Base-by-base conservation (phyloP, 2,888 invertebrate genomes). In the Aquatica leii region DNA sequence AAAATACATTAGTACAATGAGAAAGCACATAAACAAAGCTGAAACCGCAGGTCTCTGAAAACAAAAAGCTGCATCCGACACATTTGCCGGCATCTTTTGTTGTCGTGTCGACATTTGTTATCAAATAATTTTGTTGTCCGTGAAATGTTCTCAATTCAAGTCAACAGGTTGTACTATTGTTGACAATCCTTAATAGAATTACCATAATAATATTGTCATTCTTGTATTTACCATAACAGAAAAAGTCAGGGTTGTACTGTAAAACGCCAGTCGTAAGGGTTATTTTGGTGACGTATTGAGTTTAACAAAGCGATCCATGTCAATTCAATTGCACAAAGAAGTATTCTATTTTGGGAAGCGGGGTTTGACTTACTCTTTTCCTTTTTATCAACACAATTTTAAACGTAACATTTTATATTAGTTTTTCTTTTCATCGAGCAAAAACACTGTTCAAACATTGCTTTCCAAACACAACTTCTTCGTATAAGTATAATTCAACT, bases 171-270 rank as follows among this genome's bases (percentile, higher is more conserved):
- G 80, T 72, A 77, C 77, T 73, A 80, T 81, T 80, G 79, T 80
- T 76, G 76, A 74, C 77, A 74, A 78, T 77, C 76, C 79, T 81
- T 81, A 81, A 81, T 81, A 77, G 80, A 79, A 81, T 81, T 81
- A 81, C 80, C 81, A 81, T 81, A 80, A 81, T 80, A 81, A 80
- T 81, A 81, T 81, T 81, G 80, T 79, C 81, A 80, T 81, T 81
- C 80, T 80, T 81, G 75, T 77, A 78, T 79, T 79, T 79, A 79
- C 78, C 78, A 78, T 78, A 78, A 78, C 77, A 77, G 76, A 77
- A 78, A 77, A 77, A 77, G 74, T 71, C 74, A 69, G 72, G 71
- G 70, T 65, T 73, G 72, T 66, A 70, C 72, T 69, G 70, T 72
- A 71, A 70, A 71, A 69, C 71, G 65, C 68, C 68, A 69, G 69